Base-by-base conservation (phyloP, 2,888 invertebrate species). In the Campoplex capitator region DNA sequence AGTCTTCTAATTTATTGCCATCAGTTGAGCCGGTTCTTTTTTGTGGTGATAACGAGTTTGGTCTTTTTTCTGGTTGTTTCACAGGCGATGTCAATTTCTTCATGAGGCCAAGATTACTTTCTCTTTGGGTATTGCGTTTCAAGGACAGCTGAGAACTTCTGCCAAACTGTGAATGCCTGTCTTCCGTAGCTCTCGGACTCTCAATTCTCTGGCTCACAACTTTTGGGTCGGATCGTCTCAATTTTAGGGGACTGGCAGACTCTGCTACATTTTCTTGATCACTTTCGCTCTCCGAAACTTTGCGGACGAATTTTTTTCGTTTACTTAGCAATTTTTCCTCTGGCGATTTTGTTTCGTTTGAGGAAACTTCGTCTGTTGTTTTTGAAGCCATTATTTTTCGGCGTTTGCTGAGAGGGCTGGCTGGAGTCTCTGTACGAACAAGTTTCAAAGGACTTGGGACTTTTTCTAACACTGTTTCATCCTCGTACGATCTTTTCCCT, bases 1-100 rank as follows among this genome's bases (percentile, higher is more conserved):
- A 93, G 11, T 88, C 65, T 16, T 73, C 51, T 70, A 94, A 89
- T 79, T 83, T 83, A 54, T 89, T 83, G 35, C 54, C 3, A 18
- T 45, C 78, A 68, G 48, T 42, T 13, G 45, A 23, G 3, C 35
- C 8, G 18, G 23, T 38, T 28, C 18, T 80, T 28, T 56, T 67
- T 18, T 42, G 13, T 0, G 62, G 48, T 11, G 67, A 51, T 35
- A 62, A 1, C 13, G 67, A 56, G 48, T 82, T 23, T 18, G 71
- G 7, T 2, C 48, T 56, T n/a, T 7, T 23, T 18, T 76, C 51
- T 2, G 11, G 3, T 1, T 62, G 16, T 38, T 81, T 78, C 18
- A 28, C 42, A 9, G 58, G 79, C 9, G 79, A 78, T n/a, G 68
- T 38, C 8, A 86, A 8, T 54, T 86, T 83, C 45, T 78, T 87